These are phyloP conservation scores for Dryas iulia DNA, from an alignment of 1,140 invertebrate species.

Conservation along the genomic window DNA sequence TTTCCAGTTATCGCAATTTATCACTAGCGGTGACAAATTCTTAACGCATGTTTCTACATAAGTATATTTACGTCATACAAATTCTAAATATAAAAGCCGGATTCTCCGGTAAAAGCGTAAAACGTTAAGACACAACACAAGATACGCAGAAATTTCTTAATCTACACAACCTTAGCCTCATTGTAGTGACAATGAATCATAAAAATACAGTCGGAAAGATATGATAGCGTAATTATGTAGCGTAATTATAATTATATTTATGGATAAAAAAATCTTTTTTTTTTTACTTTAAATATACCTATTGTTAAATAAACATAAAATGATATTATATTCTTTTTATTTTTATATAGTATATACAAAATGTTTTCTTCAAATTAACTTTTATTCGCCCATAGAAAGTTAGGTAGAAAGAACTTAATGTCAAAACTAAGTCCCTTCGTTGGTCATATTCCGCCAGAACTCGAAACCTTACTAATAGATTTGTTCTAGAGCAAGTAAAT, in stretches of 20 bases:
- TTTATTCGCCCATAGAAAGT: no score
- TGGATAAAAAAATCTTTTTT: not conserved
- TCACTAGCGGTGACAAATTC: not conserved
- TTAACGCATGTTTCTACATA: not conserved
- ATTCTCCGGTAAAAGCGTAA: not conserved
- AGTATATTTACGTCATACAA: not conserved
- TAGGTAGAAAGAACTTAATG: no score
- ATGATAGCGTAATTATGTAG: not conserved
- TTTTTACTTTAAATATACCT: not conserved
- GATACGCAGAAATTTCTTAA: not conserved
- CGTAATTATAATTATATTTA: not conserved
- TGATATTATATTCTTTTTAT: no score
- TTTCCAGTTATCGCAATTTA: not conserved
- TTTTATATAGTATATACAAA: no score
- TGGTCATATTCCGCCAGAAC: no score
- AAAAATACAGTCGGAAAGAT: not conserved
- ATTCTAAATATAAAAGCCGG: not conserved
- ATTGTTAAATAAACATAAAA: not conserved
- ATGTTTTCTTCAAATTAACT: no score
- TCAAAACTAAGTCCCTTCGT: no score
- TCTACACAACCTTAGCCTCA: not conserved
- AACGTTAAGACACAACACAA: not conserved
- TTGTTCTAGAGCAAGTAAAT: no score
- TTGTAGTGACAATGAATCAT: constrained; percentile 1
- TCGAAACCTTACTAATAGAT: no score